These are phyloP conservation scores for Drosophila carrolli DNA, from an alignment of 1,140 invertebrate species.

Conservation along the genomic window DNA sequence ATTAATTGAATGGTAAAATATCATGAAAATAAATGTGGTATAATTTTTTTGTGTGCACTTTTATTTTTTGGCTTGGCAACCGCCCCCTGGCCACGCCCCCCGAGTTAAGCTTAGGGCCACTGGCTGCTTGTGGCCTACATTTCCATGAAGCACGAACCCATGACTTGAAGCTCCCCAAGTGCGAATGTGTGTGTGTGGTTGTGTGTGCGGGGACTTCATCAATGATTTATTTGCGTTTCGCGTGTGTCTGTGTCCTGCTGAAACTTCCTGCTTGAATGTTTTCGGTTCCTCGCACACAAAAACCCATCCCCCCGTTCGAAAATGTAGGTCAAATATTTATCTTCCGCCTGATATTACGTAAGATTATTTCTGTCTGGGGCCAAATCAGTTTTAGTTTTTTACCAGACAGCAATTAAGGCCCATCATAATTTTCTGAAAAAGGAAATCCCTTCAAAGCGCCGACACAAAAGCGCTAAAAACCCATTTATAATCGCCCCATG, in stretches of 20 bases:
- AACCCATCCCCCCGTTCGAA: conserved; percentile 10
- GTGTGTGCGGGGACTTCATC: conserved; percentile 55
- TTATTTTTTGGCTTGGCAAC: conserved; percentile 24
- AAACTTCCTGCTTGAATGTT: conserved; percentile 76
- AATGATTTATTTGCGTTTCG: conserved; percentile 80
- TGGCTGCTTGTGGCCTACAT: conserved; percentile 49
- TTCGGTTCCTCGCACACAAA: conserved; percentile 36
- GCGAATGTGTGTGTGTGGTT: background rate
- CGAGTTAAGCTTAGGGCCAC: conserved; percentile 41
- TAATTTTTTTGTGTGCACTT: conserved; percentile 6
- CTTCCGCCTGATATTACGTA: conserved; percentile 60
- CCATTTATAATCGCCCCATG: conserved; percentile 34
- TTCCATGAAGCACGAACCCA: conserved; percentile 38
- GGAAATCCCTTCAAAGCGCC: conserved; percentile 51
- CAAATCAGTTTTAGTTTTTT: conserved; percentile 31
- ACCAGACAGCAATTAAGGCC: conserved; percentile 38
- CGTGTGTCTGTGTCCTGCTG: conserved; percentile 67
- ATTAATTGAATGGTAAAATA: no score
- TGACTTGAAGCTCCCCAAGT: conserved; percentile 37
- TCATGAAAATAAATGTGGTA: no score
- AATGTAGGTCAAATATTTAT: conserved; percentile 76
- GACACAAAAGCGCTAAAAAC: conserved; percentile 29
- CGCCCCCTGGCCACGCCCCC: conserved; percentile 18
- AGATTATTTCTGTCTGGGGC: conserved; percentile 36
- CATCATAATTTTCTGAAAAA: conserved; percentile 16